phyloP scores from a whole-genome alignment of 2,113 vertebrate species.

The Menidia beryllina region DNA sequence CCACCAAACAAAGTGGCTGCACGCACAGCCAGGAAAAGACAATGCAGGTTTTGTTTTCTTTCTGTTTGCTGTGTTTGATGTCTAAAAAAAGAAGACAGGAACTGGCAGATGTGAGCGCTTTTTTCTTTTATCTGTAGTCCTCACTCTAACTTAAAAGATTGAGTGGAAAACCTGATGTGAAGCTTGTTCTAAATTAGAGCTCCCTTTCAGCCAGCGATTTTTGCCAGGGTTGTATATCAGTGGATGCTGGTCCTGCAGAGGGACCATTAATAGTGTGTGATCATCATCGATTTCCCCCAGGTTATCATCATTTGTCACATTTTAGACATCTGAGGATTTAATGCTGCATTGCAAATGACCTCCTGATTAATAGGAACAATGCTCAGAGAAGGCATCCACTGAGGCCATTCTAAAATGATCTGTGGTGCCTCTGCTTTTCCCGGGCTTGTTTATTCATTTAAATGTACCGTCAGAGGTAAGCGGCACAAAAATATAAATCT shows the following conservation, averaged over 20 bases:
- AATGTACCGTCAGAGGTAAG: constrained; percentile 25
- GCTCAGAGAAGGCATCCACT: constrained; percentile 45
- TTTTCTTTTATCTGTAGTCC: constrained; percentile 2
- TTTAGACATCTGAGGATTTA: constrained; percentile 73
- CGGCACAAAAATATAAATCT: constrained; percentile 16
- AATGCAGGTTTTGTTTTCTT: constrained; percentile 56
- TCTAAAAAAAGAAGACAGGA: constrained; percentile 36
- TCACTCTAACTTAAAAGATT: constrained; percentile 42
- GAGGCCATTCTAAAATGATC: constrained; percentile 47
- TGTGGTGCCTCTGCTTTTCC: constrained; percentile 28
- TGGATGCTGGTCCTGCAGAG: constrained; percentile 61
- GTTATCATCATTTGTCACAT: constrained; percentile 77
- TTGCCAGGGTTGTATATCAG: constrained; percentile 43
- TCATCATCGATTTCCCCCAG: constrained; percentile 77
- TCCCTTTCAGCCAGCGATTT: constrained; percentile 38
- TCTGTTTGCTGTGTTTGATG: constrained; percentile 46
- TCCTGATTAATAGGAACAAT: constrained; percentile 78
- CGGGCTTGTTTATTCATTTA: constrained; percentile 3
- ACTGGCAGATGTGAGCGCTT: constrained; percentile 3
- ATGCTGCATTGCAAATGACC: constrained; percentile 74
- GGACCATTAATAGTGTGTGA: constrained; percentile 69
- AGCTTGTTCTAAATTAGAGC: constrained; percentile 61
- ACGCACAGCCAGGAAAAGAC: constrained; percentile 36
- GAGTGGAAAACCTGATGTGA: constrained; percentile 51
- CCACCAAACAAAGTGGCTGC: constrained; percentile 33